Conservation (phyloP, 2,797 vertebrate species). For the Acomys russatus region DNA sequence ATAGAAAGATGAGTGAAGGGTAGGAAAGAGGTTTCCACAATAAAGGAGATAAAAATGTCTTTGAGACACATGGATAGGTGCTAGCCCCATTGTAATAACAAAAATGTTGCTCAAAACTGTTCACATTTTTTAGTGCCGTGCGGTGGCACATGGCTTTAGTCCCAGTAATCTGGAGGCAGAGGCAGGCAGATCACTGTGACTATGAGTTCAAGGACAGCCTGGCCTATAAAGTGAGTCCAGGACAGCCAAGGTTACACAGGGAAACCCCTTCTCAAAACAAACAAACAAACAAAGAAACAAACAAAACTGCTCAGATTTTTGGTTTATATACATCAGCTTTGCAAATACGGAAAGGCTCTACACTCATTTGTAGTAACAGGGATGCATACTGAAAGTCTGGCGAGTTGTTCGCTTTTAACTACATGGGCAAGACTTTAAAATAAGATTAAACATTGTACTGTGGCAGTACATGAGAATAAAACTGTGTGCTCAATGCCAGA, state of each 20-base stretch:
- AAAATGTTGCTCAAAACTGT: background rate
- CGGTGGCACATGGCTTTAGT: no score
- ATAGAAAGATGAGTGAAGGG: background rate
- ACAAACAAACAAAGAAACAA: no score
- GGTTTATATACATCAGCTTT: background rate
- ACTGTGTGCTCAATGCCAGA: background rate
- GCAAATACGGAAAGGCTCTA: background rate
- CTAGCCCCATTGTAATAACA: background rate
- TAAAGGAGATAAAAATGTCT: background rate
- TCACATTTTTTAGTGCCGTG: background rate
- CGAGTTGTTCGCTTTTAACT: background rate
- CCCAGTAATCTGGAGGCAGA: no score
- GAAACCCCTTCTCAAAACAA: no score
- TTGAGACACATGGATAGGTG: background rate
- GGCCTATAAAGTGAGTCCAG: no score
- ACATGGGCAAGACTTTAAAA: constrained; percentile 1
- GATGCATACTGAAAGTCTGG: background rate
- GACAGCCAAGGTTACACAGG: no score
- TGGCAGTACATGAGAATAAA: background rate
- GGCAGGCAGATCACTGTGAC: no score
- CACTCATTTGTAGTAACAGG: background rate
- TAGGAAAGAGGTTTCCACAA: background rate
- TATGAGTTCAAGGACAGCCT: no score
- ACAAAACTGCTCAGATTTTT: background rate
- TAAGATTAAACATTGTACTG: constrained; percentile 11